Percentiles rank a stretch among this genome's conserved stretches.
phyloP scores from a whole-genome alignment of 2,888 invertebrate genomes.

The Gymnocheta viridis region DNA sequence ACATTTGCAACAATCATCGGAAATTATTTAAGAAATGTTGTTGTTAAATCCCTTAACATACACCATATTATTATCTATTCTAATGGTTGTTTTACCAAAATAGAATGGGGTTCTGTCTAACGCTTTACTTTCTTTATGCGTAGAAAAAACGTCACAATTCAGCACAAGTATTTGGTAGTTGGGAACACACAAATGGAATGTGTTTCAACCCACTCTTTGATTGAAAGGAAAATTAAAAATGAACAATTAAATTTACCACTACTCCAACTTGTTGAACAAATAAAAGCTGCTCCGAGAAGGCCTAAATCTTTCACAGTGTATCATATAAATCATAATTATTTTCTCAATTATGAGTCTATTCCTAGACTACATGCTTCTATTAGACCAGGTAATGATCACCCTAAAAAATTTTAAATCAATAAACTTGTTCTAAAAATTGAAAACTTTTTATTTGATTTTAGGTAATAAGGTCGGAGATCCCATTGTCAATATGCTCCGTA shows the following conservation, averaged over 20 bases:
- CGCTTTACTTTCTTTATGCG: neutral
- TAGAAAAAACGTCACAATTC: neutral
- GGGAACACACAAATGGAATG: no score
- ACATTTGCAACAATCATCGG: neutral
- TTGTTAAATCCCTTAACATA: no score
- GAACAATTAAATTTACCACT: neutral
- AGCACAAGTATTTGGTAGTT: neutral
- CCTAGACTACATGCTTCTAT: no score
- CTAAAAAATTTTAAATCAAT: no score
- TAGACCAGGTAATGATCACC: no score
- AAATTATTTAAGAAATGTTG: neutral
- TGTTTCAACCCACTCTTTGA: constrained; percentile 3
- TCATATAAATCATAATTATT: no score
- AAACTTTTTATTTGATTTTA: no score
- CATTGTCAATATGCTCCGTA: no score
- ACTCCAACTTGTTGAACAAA: neutral
- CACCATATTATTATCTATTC: neutral
- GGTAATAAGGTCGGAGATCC: no score
- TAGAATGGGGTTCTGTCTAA: neutral
- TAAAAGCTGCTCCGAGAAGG: neutral
- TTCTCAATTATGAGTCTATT: no score
- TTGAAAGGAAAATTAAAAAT: constrained; percentile 1
- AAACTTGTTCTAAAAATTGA: no score
- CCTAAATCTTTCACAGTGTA: no score
- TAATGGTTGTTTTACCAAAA: constrained; percentile 3